Evolutionary conservation across 2,888 invertebrate species (phyloP).

Genomic region (Napeogenes sylphis): DNA sequence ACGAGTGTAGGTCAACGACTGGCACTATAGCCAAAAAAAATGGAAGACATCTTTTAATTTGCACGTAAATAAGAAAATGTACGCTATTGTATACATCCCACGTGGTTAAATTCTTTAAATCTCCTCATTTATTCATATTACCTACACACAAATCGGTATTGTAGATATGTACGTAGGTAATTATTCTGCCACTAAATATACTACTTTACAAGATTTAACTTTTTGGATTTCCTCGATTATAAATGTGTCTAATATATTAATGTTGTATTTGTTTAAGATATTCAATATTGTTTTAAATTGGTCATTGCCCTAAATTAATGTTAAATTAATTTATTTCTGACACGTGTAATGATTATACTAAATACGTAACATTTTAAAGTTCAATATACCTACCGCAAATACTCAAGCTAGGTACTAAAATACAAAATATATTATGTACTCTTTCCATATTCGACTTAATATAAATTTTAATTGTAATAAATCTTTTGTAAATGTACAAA

Average conservation of each 20-base stretch:
- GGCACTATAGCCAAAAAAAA: background rate
- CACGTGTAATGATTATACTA: background rate
- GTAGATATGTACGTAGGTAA: too few relatives aligned
- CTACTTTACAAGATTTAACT: too few relatives aligned
- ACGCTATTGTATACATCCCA: background rate
- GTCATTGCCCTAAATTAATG: conserved; percentile 14
- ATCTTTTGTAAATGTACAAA: too few relatives aligned
- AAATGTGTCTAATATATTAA: background rate
- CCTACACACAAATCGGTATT: too few relatives aligned
- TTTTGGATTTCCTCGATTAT: background rate
- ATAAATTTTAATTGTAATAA: too few relatives aligned
- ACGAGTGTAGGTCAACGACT: conserved; percentile 22
- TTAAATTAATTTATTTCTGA: conserved; percentile 5
- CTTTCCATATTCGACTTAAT: too few relatives aligned
- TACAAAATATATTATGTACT: too few relatives aligned
- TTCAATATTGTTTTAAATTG: conserved; percentile 20
- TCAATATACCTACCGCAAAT: background rate
- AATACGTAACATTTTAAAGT: too few relatives aligned
- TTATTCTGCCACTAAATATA: too few relatives aligned
- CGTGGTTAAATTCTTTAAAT: too few relatives aligned
- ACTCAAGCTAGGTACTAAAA: background rate
- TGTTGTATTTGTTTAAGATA: conserved; percentile 4
- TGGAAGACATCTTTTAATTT: background rate
- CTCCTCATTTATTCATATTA: too few relatives aligned
- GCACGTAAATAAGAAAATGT: background rate